Evolutionary conservation across 2,797 vertebrate genomes (phyloP).

Genomic region (Cyclopterus lumpus): DNA sequence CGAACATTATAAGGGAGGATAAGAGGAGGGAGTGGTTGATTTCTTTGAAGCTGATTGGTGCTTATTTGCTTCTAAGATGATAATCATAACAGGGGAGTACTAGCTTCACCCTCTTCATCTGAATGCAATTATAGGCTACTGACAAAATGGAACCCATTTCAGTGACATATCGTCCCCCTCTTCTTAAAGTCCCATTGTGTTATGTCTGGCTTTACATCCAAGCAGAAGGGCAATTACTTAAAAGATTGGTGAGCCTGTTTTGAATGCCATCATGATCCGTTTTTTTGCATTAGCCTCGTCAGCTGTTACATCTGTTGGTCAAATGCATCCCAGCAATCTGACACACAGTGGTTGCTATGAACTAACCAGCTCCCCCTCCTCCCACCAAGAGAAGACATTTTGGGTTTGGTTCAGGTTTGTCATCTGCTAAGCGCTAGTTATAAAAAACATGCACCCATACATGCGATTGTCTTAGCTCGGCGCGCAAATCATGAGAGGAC

Average conservation of each 20-base stretch:
- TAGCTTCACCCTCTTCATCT: conserved; percentile 13
- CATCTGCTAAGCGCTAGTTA: neutral
- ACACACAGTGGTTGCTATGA: neutral
- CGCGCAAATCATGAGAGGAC: too few relatives aligned
- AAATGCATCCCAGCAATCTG: neutral
- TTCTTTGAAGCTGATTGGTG: conserved; percentile 22
- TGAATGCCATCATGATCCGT: neutral
- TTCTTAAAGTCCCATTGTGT: conserved; percentile 18
- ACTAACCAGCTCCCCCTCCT: neutral
- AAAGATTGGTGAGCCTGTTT: neutral
- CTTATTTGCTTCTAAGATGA: conserved; percentile 33
- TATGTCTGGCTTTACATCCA: neutral
- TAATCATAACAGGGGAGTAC: conserved; percentile 21
- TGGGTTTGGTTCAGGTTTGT: neutral
- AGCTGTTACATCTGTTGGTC: neutral
- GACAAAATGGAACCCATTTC: conserved; percentile 39
- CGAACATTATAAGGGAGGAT: neutral
- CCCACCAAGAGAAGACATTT: neutral
- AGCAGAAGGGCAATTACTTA: neutral
- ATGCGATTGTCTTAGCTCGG: too few relatives aligned
- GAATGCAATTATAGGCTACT: conserved; percentile 36
- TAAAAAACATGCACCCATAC: neutral
- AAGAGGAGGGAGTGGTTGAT: conserved; percentile 2
- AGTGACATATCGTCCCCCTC: conserved; percentile 1
- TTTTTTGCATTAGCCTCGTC: neutral